Evolutionary conservation across 2,113 vertebrate species (phyloP).

Genomic region (Edolisoma coerulescens): DNA sequence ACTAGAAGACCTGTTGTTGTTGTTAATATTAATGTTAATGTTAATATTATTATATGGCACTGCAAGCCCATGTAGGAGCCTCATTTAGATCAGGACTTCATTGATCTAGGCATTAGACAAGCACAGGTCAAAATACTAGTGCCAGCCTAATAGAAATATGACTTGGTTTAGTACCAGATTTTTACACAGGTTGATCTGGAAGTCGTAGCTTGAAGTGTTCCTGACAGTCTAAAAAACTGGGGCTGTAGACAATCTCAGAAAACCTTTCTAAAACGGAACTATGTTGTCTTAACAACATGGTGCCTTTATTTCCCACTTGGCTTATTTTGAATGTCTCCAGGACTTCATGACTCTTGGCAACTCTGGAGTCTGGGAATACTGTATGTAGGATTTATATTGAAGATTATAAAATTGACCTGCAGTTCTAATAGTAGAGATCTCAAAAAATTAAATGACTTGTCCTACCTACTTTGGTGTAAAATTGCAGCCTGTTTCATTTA

Average conservation of each 20-base stretch:
- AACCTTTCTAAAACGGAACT: background rate
- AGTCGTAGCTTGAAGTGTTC: background rate
- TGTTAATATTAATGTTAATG: background rate
- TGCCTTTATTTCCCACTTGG: background rate
- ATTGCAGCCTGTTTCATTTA: background rate
- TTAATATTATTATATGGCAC: background rate
- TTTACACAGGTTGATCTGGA: background rate
- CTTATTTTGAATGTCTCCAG: background rate
- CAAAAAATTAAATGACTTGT: background rate
- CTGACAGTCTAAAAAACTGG: background rate
- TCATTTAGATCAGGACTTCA: background rate
- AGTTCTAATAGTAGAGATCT: background rate
- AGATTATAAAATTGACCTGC: background rate
- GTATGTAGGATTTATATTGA: background rate
- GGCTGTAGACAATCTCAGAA: background rate
- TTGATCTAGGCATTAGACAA: background rate
- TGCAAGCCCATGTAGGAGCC: background rate
- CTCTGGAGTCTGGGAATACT: background rate
- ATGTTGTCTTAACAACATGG: background rate
- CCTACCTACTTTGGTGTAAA: background rate
- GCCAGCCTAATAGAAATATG: background rate
- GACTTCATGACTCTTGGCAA: background rate
- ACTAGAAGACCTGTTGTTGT: background rate
- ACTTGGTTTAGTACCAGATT: background rate
- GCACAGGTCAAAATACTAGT: background rate